phyloP scores from a whole-genome alignment of 2,888 invertebrate genomes.

The Leucophenga montana region DNA sequence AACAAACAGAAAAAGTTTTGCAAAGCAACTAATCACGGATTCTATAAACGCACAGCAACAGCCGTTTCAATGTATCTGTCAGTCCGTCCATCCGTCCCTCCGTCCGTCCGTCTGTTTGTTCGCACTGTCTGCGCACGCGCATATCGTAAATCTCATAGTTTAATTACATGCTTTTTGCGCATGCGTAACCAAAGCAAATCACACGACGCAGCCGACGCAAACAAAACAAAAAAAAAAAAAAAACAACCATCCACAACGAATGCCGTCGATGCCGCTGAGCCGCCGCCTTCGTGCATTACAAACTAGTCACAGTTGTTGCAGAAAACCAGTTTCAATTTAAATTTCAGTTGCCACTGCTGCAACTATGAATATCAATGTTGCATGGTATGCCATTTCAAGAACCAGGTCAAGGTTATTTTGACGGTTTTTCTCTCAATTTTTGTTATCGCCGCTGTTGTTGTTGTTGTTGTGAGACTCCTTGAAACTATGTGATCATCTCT shows the following conservation, averaged over 20 bases:
- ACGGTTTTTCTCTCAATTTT: too few species aligned
- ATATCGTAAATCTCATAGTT: slow-evolving; percentile 37
- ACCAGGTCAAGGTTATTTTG: slow-evolving; percentile 72
- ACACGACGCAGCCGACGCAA: slow-evolving; percentile 7
- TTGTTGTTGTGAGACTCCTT: slow-evolving; percentile 42
- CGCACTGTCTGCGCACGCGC: slow-evolving; percentile 24
- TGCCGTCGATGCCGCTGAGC: too few species aligned
- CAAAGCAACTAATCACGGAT: slow-evolving; percentile 49
- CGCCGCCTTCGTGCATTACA: slow-evolving; percentile 18
- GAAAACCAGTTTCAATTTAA: slow-evolving; percentile 20
- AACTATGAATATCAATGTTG: slow-evolving; percentile 27
- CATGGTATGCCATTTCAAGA: slow-evolving; percentile 69
- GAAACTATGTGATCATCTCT: slow-evolving; percentile 46
- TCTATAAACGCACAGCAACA: slow-evolving; percentile 38
- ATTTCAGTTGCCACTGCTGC: slow-evolving; percentile 27
- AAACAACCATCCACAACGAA: too few species aligned
- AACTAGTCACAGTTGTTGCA: slow-evolving; percentile 59
- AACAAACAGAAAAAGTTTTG: slow-evolving; percentile 33
- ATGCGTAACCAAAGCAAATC: slow-evolving; percentile 52
- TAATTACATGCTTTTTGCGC: slow-evolving; percentile 45
- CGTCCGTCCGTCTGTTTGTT: neutral
- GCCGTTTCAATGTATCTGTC: neutral
- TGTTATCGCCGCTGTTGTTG: slow-evolving; percentile 22
- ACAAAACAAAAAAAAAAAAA: too few species aligned
- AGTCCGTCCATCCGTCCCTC: too few species aligned